These are phyloP conservation scores for Poecilia velifera DNA, from an alignment of 2,797 vertebrate genomes.

Conservation along the genomic window DNA sequence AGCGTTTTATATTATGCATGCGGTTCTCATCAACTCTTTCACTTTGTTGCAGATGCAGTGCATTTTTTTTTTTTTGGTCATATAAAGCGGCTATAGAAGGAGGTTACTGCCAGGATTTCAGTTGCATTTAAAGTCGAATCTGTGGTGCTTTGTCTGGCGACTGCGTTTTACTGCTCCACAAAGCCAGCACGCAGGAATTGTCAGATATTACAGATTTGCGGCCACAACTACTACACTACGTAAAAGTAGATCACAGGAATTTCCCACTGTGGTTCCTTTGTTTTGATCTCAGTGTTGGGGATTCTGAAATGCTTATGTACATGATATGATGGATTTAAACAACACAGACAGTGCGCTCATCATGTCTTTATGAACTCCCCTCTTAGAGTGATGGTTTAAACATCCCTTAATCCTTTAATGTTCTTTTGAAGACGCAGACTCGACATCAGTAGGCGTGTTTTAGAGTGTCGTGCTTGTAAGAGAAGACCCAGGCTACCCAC, in stretches of 20 bases:
- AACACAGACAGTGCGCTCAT: conserved; percentile 20
- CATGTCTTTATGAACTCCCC: conserved; percentile 15
- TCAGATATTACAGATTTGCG: conserved; percentile 17
- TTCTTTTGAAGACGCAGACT: conserved; percentile 42
- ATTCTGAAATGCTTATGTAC: conserved; percentile 7
- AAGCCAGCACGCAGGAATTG: not conserved
- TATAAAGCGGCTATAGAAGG: not conserved
- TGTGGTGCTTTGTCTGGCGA: not conserved
- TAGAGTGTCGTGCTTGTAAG: conserved; percentile 36
- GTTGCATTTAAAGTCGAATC: conserved; percentile 11
- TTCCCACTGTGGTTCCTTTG: conserved; percentile 7
- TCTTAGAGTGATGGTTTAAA: conserved; percentile 38
- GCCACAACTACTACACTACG: conserved; percentile 1
- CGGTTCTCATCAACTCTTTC: conserved; percentile 6
- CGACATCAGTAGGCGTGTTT: conserved; percentile 38
- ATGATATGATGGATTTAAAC: conserved; percentile 21
- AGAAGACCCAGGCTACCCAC: conserved; percentile 35
- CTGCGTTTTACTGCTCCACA: conserved; percentile 7
- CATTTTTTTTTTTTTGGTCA: not conserved
- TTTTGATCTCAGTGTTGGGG: not conserved
- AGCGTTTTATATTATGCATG: conserved; percentile 3
- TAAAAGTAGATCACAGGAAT: conserved; percentile 4
- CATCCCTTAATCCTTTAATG: conserved; percentile 54
- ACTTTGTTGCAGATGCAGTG: conserved; percentile 12
- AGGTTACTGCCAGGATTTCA: not conserved